Evolutionary conservation across 1,140 invertebrate species (phyloP), one percentile per base, ranked within the genome.

Genomic region (Eubasilissa regina): DNA sequence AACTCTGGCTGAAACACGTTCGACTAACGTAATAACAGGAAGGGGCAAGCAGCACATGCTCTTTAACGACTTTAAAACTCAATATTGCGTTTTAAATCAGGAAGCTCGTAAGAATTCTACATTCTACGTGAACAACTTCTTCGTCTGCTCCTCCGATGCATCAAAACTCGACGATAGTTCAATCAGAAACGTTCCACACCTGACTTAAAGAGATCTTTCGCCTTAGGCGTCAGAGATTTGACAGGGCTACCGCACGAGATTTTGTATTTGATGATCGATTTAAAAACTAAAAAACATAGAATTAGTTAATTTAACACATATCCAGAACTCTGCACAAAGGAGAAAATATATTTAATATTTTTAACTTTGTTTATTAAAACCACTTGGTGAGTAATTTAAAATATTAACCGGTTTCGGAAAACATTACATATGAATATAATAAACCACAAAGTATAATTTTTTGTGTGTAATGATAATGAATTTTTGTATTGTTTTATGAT

Each of bases 21-120:
- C 55, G 55, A 10, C 17, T n/a, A n/a, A 15, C 60, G 60, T 25
- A 13, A 35, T 64, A 64, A 44, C 60, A 43, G 8, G 60, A 64
- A 64, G 13, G 60, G 35, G 21, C 35, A n/a, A 64, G 35, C 19
- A 25, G 60, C 60, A 43, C 60, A 25, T 64, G 60, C 60, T 15
- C 21, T n/a, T 64, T 64, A 64, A 64, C 60, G 60, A 64, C 60
- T 64, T 25, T 64, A 13, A 64, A 64, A 64, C 60, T 64, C 35
- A 64, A 64, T 64, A 64, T 64, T 64, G 35, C 60, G 60, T 64
- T 64, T 64, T 64, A 64, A 64, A 64, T 64, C 60, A 64, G 35
- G n/a, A 25, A 64, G 60, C 60, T 64, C 35, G 13, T 43, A 35
- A 64, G 60, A 19, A 12, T 35, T 64, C 60, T 64, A 25, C 60